Conservation (phyloP, 1,140 invertebrate genomes). For the Heliothis virescens region DNA sequence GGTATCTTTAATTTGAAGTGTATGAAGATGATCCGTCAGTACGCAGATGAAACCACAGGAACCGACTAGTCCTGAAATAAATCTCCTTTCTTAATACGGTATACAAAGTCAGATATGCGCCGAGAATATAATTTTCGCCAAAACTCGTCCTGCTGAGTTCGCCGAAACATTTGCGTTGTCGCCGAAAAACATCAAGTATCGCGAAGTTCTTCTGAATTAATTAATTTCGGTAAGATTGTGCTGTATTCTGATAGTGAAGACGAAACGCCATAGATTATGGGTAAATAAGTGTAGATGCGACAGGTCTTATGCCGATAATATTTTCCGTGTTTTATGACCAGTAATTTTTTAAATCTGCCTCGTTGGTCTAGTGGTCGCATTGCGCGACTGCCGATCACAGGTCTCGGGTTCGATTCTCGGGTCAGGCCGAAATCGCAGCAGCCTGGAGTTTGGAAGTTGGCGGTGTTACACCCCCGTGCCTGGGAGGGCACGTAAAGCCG, state of each 20-base stretch:
- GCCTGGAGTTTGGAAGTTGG: no score
- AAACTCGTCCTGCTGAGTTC: conserved; percentile 24
- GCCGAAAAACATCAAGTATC: conserved; percentile 45
- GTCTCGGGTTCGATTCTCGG: no score
- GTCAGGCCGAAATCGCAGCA: no score
- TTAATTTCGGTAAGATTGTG: conserved; percentile 45
- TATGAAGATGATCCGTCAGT: no score
- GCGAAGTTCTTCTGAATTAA: conserved; percentile 45
- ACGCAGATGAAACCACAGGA: no score
- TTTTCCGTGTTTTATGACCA: background rate
- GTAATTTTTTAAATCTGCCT: no score
- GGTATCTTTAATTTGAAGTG: no score
- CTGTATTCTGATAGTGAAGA: conserved; percentile 37
- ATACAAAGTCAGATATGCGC: conserved; percentile 27
- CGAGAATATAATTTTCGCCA: conserved; percentile 13
- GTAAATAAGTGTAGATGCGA: conserved; percentile 14
- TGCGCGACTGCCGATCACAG: no score
- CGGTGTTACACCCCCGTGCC: no score
- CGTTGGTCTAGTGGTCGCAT: no score
- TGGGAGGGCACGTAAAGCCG: no score
- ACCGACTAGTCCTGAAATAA: conserved; percentile 3
- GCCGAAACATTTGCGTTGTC: conserved; percentile 22
- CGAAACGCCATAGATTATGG: conserved; percentile 17
- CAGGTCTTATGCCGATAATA: background rate
- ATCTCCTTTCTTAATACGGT: conserved; percentile 18